Evolutionary conservation across 2,888 invertebrate genomes (phyloP), one percentile per base, ranked within the genome.

Genomic region (Thera britannica): DNA sequence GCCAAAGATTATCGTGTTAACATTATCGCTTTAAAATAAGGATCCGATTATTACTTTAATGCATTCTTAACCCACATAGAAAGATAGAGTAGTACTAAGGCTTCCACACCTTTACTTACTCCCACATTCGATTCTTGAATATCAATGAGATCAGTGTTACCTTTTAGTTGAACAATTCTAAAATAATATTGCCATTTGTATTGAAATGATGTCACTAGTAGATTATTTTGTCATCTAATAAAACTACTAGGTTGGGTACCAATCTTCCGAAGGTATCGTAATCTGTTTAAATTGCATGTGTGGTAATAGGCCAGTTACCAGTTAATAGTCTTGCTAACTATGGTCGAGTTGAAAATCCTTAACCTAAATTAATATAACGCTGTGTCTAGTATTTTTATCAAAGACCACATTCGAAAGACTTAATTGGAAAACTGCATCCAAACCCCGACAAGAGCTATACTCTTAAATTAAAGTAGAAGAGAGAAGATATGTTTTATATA

Each of bases 1-100:
- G 9, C 34, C 23, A 34, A 57, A 44, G 12, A 44, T 38, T 38
- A 56, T 12, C 36, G 9, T 36, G n/a, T 38, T 44, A 63, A 35
- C 34, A 55, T 44, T 38, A 38, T 58, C 51, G 35, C 52, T 66
- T 72, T 72, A 72, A 72, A 70, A 72, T 75, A 75, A 72, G 77
- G 73, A 83, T 82, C 80, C 79, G 81, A 85, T 86, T 83, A 85
- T 78, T 76, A 74, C 80, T 81, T 84, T 77, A 81, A 79, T 80
- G 75, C 77, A 80, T 77, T 80, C 80, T 86, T 86, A 89, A 85
- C 89, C 88, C 81, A 87, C 82, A 84, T 88, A 80, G 66, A 77
- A 71, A 75, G 75, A 78, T 79, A 79, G 2, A 51, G 49, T 52
- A 77, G 79, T 78, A 79, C 62, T 87, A 84, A 76, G 88, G 87